Conservation (phyloP, 2,113 vertebrate genomes). For the Aldabrachelys gigantea region DNA sequence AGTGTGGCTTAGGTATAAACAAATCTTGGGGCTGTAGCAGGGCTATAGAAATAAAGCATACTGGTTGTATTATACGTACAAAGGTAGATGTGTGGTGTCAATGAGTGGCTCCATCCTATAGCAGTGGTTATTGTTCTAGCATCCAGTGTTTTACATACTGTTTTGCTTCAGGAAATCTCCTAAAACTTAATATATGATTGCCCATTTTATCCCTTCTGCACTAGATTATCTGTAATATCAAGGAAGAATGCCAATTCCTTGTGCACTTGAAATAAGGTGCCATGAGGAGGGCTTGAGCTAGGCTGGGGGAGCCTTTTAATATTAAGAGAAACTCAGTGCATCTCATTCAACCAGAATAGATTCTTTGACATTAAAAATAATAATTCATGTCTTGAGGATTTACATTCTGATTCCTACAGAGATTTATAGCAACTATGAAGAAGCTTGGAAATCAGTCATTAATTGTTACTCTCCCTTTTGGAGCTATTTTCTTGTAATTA, state of each 20-base stretch:
- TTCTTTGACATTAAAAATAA: background rate
- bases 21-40: background rate
- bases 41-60: background rate
- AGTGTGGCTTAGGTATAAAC: fast-evolving
- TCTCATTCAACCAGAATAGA: background rate
- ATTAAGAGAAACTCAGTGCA: background rate
- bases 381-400: background rate
- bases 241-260: background rate
- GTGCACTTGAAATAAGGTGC: background rate
- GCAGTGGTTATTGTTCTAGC: background rate
- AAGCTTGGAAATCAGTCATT: background rate
- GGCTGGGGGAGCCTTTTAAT: background rate
- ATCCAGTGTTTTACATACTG: background rate
- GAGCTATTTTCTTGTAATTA: background rate
- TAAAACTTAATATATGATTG: fast-evolving
- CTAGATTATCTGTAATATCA: background rate
- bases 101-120: too few species aligned
- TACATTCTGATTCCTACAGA: background rate
- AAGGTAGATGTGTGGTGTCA: background rate
- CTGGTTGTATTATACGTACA: background rate
- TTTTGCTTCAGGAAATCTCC: background rate
- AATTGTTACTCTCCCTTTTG: background rate
- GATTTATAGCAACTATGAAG: background rate
- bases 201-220: background rate
- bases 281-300: background rate